Evolutionary conservation across 1,140 invertebrate genomes (phyloP).

Genomic region (Penaeus chinensis): DNA sequence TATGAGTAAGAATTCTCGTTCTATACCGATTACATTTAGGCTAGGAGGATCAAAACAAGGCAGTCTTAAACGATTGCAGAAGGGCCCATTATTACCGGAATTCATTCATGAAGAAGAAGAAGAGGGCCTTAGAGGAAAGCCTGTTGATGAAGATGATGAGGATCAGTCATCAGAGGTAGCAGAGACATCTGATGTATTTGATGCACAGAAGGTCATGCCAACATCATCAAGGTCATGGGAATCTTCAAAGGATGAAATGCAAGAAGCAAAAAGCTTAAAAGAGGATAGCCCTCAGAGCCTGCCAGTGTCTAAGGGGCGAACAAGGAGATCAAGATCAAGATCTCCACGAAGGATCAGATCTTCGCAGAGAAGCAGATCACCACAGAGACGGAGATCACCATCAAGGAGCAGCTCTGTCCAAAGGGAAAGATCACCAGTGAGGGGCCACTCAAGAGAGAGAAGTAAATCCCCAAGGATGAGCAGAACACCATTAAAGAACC

Average conservation of each 20-base stretch:
- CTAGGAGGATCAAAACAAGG: slow-evolving; percentile 34
- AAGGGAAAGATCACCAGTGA: slow-evolving; percentile 10
- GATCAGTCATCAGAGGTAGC: too few relatives aligned
- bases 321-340: background rate
- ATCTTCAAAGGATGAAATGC: too few relatives aligned
- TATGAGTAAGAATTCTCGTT: slow-evolving; percentile 12
- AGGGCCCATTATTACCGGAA: slow-evolving; percentile 8
- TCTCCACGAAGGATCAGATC: slow-evolving; percentile 29
- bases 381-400: slow-evolving; percentile 14
- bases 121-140: background rate
- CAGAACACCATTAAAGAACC: background rate
- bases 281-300: too few relatives aligned
- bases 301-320: too few relatives aligned
- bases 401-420: background rate
- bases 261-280: too few relatives aligned
- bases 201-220: too few relatives aligned
- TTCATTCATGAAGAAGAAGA: slow-evolving; percentile 42
- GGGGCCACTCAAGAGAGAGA: background rate
- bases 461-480: slow-evolving; percentile 23
- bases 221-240: too few relatives aligned
- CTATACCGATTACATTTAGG: slow-evolving; percentile 43
- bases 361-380: slow-evolving; percentile 16
- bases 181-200: too few relatives aligned
- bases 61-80: slow-evolving; percentile 10
- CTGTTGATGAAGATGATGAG: background rate